Evolutionary conservation across 2,888 invertebrate species (phyloP).

Genomic region (Ptilodon capucinus): DNA sequence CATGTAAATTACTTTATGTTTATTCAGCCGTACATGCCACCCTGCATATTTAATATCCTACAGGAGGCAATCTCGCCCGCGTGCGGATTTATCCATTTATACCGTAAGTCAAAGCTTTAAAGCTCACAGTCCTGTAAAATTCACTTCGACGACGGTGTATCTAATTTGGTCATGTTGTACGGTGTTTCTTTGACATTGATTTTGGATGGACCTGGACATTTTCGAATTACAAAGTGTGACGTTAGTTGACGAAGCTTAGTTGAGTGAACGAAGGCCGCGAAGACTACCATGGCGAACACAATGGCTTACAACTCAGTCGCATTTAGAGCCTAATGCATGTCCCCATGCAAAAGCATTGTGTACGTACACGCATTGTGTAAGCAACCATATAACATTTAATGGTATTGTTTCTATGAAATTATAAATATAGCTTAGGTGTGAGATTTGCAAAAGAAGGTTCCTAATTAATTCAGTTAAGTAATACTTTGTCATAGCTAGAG

Average conservation of each 20-base stretch:
- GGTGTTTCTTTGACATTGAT: constrained; percentile 75
- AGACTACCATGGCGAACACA: constrained; percentile 41
- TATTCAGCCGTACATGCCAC: constrained; percentile 74
- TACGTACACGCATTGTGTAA: constrained; percentile 17
- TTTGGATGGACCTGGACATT: constrained; percentile 60
- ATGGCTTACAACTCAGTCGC: constrained; percentile 42
- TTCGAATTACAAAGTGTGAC: constrained; percentile 55
- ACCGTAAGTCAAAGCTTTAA: constrained; percentile 36
- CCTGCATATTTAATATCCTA: constrained; percentile 71
- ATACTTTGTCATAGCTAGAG: neutral
- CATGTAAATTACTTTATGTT: constrained; percentile 79
- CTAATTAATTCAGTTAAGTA: neutral
- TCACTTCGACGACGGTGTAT: constrained; percentile 45
- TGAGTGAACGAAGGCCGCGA: constrained; percentile 43
- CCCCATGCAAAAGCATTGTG: constrained; percentile 25
- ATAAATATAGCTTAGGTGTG: neutral
- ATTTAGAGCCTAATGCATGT: constrained; percentile 32
- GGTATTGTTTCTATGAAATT: neutral
- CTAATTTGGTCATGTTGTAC: constrained; percentile 56
- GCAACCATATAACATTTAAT: constrained; percentile 1
- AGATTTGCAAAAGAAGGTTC: neutral
- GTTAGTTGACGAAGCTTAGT: constrained; percentile 34
- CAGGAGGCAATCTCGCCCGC: constrained; percentile 40
- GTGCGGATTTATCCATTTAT: constrained; percentile 20
- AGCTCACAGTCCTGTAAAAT: constrained; percentile 37